phyloP scores from a whole-genome alignment of 1,140 invertebrate genomes.

The Panagrolaimus sp. region DNA sequence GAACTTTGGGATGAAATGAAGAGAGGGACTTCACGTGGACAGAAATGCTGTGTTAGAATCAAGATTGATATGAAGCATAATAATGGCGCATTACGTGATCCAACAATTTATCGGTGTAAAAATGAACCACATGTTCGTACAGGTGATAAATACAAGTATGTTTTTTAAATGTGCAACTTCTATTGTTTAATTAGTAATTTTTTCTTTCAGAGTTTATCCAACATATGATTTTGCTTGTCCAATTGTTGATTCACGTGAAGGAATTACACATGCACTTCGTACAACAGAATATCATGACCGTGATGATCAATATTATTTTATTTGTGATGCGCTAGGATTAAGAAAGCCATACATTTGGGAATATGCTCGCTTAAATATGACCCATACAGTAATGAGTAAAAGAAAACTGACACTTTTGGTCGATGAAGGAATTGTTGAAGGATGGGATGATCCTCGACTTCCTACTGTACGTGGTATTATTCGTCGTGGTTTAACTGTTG shows the following conservation, averaged over 20 bases:
- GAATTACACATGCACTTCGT: conserved; percentile 89
- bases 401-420: conserved; percentile 81
- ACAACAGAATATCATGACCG: conserved; percentile 98
- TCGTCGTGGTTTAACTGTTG: conserved; percentile 89
- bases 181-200: neutral
- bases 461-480: conserved; percentile 94
- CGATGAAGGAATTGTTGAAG: conserved; percentile 88
- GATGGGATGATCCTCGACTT: conserved; percentile 97
- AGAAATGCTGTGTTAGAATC: conserved; percentile 83
- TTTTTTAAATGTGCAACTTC: conserved; percentile 27
- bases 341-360: conserved; percentile 89
- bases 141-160: conserved; percentile 87
- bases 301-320: conserved; percentile 94
- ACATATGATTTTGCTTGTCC: conserved; percentile 99
- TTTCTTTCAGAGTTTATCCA: conserved; percentile 81
- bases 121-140: conserved; percentile 84
- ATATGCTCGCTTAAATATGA: conserved; percentile 91
- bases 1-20: conserved; percentile 92
- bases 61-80: conserved; percentile 94
- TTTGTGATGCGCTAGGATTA: conserved; percentile 70
- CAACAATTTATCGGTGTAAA: conserved; percentile 99
- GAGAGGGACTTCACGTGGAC: conserved; percentile 71
- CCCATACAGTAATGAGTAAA: conserved; percentile 91
- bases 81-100: conserved; percentile 95
- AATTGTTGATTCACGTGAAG: conserved; percentile 92